Evolutionary conservation across 2,888 invertebrate genomes (phyloP).

Genomic region (Norana najaformis): DNA sequence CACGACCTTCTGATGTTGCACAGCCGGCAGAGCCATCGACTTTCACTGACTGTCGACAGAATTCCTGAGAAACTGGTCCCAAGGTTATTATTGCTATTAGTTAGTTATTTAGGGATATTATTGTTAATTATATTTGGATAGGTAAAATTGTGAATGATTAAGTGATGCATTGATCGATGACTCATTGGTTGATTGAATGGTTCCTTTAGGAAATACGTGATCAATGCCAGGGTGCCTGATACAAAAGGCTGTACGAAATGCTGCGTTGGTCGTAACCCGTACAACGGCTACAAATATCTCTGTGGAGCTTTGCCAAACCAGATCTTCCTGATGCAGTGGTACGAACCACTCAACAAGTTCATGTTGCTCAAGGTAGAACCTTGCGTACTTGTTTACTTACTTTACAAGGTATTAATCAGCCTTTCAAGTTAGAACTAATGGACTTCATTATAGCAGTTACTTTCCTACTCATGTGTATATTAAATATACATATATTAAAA

Average conservation of each 20-base stretch:
- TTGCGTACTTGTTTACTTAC: not conserved
- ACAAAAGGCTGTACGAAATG: constrained; percentile 91
- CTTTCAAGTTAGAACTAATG: not conserved
- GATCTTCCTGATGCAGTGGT: constrained; percentile 98
- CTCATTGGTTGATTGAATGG: not conserved
- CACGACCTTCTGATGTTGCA: constrained; percentile 89
- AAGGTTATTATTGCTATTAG: constrained; percentile 67
- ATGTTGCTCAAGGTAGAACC: constrained; percentile 80
- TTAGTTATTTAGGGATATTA: not conserved
- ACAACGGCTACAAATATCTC: constrained; percentile 90
- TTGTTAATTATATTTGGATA: not conserved
- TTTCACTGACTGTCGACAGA: constrained; percentile 81
- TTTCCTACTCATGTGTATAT: not conserved
- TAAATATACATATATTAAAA: not conserved
- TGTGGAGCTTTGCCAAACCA: constrained; percentile 91
- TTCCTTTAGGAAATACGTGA: constrained; percentile 65
- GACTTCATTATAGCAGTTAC: not conserved
- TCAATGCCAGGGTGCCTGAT: constrained; percentile 80
- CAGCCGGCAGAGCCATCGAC: constrained; percentile 74
- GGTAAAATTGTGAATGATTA: not conserved
- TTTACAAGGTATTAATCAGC: not conserved
- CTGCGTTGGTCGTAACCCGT: constrained; percentile 89
- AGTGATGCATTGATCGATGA: not conserved
- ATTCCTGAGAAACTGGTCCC: constrained; percentile 93
- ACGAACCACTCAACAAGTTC: constrained; percentile 79